Percentiles rank a stretch among this genome's conserved stretches.
Evolutionary conservation across 2,113 vertebrate genomes (phyloP).

Genomic region (Amia ocellicauda): DNA sequence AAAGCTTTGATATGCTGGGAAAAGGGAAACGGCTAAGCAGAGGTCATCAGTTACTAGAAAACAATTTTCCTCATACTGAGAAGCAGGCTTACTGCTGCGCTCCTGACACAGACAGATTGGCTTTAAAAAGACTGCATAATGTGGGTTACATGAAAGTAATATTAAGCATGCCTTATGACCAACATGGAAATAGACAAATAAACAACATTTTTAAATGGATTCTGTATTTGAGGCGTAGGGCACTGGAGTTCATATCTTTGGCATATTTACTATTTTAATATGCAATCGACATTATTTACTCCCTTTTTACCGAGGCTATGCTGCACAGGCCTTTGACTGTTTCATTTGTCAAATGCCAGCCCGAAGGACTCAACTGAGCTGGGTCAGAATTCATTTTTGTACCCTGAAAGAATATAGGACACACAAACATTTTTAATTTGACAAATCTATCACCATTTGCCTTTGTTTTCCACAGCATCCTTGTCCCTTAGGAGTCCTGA

Average conservation of each 20-base stretch:
- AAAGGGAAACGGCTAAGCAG: conserved; percentile 67
- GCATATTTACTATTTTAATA: conserved; percentile 36
- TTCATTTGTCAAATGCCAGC: conserved; percentile 33
- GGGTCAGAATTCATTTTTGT: conserved; percentile 35
- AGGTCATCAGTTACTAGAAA: conserved; percentile 75
- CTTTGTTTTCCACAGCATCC: neutral
- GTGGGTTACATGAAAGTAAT: conserved; percentile 42
- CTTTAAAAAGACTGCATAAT: conserved; percentile 56
- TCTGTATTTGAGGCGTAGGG: conserved; percentile 27
- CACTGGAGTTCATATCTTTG: conserved; percentile 25
- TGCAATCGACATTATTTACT: conserved; percentile 37
- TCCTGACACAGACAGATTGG: conserved; percentile 61
- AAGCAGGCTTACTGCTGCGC: conserved; percentile 63
- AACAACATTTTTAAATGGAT: conserved; percentile 31
- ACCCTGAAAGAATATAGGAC: conserved; percentile 33
- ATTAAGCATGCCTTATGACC: conserved; percentile 41
- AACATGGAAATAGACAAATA: conserved; percentile 50
- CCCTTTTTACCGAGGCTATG: conserved; percentile 39
- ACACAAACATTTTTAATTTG: conserved; percentile 21
- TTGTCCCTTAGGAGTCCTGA: neutral
- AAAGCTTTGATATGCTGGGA: conserved; percentile 67
- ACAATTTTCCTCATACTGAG: conserved; percentile 73
- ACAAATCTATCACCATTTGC: conserved; percentile 29
- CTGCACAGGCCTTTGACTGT: conserved; percentile 27
- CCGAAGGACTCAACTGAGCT: conserved; percentile 40